Evolutionary conservation across 1,140 invertebrate genomes (phyloP).

Genomic region (Pseudoatta argentina): DNA sequence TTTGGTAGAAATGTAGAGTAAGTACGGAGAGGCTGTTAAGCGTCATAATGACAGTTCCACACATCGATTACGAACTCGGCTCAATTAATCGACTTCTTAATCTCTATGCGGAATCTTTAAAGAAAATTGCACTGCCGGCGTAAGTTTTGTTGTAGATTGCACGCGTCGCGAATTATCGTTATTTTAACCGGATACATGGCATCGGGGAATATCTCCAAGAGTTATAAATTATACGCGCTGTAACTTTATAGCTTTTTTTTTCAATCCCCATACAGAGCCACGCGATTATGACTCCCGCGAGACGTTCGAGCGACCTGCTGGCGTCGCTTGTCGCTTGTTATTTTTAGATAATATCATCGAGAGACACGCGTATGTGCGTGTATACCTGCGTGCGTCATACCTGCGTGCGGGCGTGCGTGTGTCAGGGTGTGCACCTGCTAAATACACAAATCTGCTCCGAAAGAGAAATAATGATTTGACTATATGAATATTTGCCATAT

Average conservation of each 20-base stretch:
- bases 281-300: constrained; percentile 48
- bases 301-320: constrained; percentile 29
- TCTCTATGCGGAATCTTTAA: constrained; percentile 35
- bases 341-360: constrained; percentile 54
- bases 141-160: constrained; percentile 37
- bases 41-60: neutral
- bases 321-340: constrained; percentile 51
- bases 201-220: constrained; percentile 35
- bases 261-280: constrained; percentile 9
- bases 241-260: constrained; percentile 50
- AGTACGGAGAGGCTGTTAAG: neutral
- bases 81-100: constrained; percentile 42
- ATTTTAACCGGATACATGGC: constrained; percentile 31
- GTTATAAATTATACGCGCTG: constrained; percentile 54
- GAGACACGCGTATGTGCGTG: constrained; percentile 36
- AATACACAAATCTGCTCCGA: constrained; percentile 17
- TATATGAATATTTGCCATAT: neutral
- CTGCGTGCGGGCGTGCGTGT: neutral
- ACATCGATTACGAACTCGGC: neutral
- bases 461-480: constrained; percentile 2
- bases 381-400: neutral
- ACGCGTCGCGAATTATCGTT: constrained; percentile 49
- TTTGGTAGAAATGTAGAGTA: neutral
- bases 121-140: constrained; percentile 46
- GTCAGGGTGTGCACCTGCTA: constrained; percentile 24